Conservation (phyloP, 2,888 invertebrate genomes). For the Diabrotica balteata region DNA sequence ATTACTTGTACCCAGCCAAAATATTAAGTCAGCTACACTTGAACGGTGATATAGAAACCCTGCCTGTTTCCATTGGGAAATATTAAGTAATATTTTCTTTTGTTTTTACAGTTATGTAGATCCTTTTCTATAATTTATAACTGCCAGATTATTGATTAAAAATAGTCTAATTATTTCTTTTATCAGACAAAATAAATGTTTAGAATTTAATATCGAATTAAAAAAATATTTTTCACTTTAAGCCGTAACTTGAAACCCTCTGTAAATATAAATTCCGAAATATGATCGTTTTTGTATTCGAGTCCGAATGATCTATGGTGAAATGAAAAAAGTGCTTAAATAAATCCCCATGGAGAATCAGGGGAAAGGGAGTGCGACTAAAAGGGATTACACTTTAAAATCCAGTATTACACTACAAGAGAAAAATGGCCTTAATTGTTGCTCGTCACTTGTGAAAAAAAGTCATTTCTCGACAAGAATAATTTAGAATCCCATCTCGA, state of each 20-base stretch:
- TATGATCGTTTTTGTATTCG: slow-evolving; percentile 10
- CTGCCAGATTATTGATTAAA: no score
- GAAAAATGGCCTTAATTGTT: slow-evolving; percentile 37
- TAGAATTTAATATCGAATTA: no score
- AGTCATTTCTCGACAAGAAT: slow-evolving; percentile 31
- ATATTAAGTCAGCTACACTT: no score
- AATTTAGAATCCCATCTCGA: slow-evolving; percentile 30
- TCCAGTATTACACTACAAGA: slow-evolving; percentile 32
- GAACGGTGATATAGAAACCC: no score
- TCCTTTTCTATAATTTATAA: no score
- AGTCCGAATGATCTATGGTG: slow-evolving; percentile 11
- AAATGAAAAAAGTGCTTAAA: slow-evolving; percentile 16
- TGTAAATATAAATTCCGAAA: neutral
- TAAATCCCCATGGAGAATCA: slow-evolving; percentile 16
- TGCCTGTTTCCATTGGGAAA: no score
- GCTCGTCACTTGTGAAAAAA: slow-evolving; percentile 32
- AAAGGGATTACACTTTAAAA: slow-evolving; percentile 38
- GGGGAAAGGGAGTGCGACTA: slow-evolving; percentile 26
- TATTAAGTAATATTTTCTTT: no score
- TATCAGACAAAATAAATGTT: no score
- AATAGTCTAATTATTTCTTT: no score
- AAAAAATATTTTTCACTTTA: slow-evolving; percentile 2
- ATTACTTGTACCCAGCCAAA: no score
- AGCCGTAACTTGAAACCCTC: neutral
- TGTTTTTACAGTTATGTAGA: no score